phyloP scores from a whole-genome alignment of 1,140 invertebrate genomes.

The Ericerus pela region DNA sequence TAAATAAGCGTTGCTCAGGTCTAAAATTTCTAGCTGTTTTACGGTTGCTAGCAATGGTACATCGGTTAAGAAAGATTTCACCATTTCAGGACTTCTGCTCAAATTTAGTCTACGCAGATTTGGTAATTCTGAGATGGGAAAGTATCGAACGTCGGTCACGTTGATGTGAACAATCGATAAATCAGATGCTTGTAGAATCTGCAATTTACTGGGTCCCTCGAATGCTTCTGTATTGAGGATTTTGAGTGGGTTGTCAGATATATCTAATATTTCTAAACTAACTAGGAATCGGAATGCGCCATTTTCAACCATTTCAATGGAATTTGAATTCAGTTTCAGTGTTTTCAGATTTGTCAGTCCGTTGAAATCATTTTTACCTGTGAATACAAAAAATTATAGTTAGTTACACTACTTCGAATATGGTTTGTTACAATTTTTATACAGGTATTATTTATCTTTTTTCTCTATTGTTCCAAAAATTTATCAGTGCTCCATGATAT shows the following conservation, averaged over 20 bases:
- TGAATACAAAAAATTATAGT: no score
- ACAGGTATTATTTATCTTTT: no score
- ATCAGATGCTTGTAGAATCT: conserved; percentile 53
- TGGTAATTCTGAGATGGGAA: conserved; percentile 50
- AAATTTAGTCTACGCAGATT: conserved; percentile 54
- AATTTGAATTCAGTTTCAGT: conserved; percentile 54
- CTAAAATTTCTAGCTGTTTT: conserved; percentile 46
- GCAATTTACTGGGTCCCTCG: conserved; percentile 54
- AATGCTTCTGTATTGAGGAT: conserved; percentile 53
- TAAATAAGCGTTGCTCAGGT: conserved; percentile 48
- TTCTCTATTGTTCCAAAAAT: no score
- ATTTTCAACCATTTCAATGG: conserved; percentile 39
- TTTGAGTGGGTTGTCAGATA: conserved; percentile 59
- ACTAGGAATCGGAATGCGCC: conserved; percentile 45
- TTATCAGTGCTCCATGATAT: no score
- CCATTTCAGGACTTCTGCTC: conserved; percentile 52
- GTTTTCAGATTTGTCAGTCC: background rate
- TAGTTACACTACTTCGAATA: no score
- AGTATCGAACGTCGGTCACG: conserved; percentile 48
- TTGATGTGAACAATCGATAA: conserved; percentile 26
- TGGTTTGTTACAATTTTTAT: no score
- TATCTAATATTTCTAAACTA: conserved; percentile 57
- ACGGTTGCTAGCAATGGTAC: conserved; percentile 51
- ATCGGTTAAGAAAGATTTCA: conserved; percentile 47
- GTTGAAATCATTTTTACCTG: background rate